Conservation (phyloP, 2,888 invertebrate species). For the Ernsta delagoae region DNA sequence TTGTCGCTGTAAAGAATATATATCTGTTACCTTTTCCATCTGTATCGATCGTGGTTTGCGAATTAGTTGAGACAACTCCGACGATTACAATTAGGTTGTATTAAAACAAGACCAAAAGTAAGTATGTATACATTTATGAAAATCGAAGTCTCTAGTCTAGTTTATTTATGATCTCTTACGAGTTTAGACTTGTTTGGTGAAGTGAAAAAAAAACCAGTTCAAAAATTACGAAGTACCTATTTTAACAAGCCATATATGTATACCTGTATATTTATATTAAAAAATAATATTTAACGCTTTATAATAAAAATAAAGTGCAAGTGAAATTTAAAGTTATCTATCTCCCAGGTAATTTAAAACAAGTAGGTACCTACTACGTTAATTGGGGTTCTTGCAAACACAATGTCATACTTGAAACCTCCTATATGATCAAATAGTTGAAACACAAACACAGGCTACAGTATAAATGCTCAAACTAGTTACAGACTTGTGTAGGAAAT, state of each 20-base stretch:
- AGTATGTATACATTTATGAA: too few species aligned
- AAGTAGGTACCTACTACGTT: not conserved
- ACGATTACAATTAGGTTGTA: conserved; percentile 10
- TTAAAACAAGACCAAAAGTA: too few species aligned
- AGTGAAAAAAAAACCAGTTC: too few species aligned
- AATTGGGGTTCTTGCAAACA: not conserved
- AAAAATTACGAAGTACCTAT: too few species aligned
- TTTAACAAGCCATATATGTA: too few species aligned
- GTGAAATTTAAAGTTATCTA: too few species aligned
- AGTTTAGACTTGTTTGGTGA: too few species aligned
- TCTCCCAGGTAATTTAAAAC: not conserved
- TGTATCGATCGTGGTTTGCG: conserved; percentile 57
- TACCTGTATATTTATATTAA: too few species aligned
- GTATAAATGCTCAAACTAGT: conserved; percentile 40
- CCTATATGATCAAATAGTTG: conserved; percentile 5
- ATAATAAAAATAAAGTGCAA: not conserved
- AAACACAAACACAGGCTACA: conserved; percentile 14
- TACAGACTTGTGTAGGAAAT: conserved; percentile 55
- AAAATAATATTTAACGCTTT: not conserved
- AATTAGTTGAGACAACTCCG: not conserved
- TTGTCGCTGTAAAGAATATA: conserved; percentile 79
- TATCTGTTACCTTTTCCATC: conserved; percentile 74
- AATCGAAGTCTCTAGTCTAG: too few species aligned
- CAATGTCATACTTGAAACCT: not conserved
- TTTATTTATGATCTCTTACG: too few species aligned